Evolutionary conservation across 2,113 vertebrate species (phyloP).

Genomic region (Axis porcinus): DNA sequence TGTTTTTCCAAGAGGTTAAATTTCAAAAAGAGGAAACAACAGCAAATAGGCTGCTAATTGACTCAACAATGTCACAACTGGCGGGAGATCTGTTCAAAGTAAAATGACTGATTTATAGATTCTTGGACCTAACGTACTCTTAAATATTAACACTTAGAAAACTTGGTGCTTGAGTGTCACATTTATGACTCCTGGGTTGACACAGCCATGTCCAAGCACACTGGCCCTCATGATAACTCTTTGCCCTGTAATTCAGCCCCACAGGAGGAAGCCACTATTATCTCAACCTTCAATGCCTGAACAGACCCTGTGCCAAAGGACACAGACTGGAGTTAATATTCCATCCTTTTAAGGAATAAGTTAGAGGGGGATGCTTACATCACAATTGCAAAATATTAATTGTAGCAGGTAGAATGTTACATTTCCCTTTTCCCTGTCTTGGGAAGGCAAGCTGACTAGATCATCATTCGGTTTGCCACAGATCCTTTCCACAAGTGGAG

Average conservation of each 20-base stretch:
- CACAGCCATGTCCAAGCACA: neutral
- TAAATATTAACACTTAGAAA: constrained; percentile 49
- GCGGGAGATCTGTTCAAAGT: constrained; percentile 49
- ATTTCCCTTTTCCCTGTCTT: neutral
- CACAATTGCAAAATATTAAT: neutral
- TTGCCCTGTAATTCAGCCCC: neutral
- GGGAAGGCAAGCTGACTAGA: neutral
- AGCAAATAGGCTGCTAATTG: constrained; percentile 61
- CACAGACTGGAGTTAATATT: neutral
- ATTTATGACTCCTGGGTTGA: constrained; percentile 21
- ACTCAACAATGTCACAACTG: constrained; percentile 45
- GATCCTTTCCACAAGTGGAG: neutral
- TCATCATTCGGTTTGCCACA: neutral
- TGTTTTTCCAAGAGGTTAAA: constrained; percentile 60
- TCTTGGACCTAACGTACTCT: constrained; percentile 10
- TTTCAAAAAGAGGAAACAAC: constrained; percentile 70
- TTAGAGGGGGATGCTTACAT: neutral
- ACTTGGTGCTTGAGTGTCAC: constrained; percentile 1
- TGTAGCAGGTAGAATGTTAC: neutral
- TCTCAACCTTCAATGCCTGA: neutral
- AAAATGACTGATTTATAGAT: constrained; percentile 32
- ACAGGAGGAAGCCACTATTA: neutral
- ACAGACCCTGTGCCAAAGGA: neutral
- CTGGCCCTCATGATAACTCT: neutral
- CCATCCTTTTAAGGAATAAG: neutral